Conservation (phyloP, 2,797 vertebrate genomes). For the Sarcoramphus papa region DNA sequence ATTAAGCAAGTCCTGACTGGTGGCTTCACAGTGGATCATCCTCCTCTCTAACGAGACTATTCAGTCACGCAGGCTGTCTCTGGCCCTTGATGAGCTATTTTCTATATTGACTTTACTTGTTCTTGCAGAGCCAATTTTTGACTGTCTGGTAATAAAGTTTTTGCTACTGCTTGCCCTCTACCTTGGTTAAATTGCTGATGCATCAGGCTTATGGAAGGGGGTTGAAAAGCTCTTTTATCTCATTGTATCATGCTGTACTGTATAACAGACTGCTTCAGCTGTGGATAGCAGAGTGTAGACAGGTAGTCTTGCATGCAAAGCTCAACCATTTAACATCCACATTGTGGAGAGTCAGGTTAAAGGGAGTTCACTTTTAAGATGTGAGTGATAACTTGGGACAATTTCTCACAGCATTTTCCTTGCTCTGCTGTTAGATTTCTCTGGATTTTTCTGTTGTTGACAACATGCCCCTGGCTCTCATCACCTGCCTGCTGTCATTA, state of each 20-base stretch:
- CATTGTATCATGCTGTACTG: neutral
- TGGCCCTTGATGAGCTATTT: neutral
- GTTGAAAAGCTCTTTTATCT: neutral
- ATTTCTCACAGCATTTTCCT: neutral
- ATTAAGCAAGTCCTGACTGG: neutral
- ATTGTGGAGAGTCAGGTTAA: neutral
- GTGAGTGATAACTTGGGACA: neutral
- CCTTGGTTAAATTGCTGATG: neutral
- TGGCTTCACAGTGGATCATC: neutral
- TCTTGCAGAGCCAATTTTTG: neutral
- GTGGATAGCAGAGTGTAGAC: neutral
- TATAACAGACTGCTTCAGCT: neutral
- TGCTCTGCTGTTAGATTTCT: neutral
- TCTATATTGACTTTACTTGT: neutral
- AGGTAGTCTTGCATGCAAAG: neutral
- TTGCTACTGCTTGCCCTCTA: neutral
- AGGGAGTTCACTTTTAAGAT: neutral
- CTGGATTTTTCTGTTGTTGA: neutral
- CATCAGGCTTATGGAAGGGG: neutral
- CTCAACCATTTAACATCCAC: neutral
- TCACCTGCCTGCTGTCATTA: slow-evolving; percentile 4
- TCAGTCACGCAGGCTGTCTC: neutral
- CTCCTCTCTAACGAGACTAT: neutral
- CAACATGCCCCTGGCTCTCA: neutral
- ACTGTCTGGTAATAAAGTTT: neutral